Evolutionary conservation across 2,113 vertebrate genomes (phyloP).

Genomic region (Octodon degus): DNA sequence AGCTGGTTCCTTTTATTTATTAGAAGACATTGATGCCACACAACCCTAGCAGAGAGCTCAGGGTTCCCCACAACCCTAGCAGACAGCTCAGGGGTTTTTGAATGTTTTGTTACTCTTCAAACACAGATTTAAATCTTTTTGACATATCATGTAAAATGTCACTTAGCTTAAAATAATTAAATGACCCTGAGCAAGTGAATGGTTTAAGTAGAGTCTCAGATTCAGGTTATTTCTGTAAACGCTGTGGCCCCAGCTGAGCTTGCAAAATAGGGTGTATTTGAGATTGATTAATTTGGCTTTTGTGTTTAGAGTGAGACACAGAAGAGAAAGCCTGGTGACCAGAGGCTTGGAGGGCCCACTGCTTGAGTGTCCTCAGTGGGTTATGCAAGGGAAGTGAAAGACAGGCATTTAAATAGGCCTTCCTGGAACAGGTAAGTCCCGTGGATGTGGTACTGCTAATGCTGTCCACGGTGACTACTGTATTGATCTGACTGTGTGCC

Average conservation of each 20-base stretch:
- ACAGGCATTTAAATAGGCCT: background rate
- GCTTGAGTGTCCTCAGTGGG: background rate
- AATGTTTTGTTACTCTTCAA: constrained; percentile 22
- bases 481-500: background rate
- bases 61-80: background rate
- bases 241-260: background rate
- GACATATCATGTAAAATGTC: background rate
- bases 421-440: background rate
- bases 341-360: background rate
- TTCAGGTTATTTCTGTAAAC: background rate
- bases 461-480: background rate
- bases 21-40: background rate
- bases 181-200: background rate
- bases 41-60: background rate
- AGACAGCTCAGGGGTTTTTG: background rate
- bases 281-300: background rate
- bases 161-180: constrained; percentile 7
- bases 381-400: background rate
- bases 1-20: constrained; percentile 39
- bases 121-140: background rate
- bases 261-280: constrained; percentile 6
- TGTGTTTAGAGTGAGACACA: background rate
- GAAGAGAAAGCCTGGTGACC: background rate
- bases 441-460: background rate
- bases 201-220: background rate